phyloP scores from a whole-genome alignment of 2,888 invertebrate species.

The Cephus rjabovi region DNA sequence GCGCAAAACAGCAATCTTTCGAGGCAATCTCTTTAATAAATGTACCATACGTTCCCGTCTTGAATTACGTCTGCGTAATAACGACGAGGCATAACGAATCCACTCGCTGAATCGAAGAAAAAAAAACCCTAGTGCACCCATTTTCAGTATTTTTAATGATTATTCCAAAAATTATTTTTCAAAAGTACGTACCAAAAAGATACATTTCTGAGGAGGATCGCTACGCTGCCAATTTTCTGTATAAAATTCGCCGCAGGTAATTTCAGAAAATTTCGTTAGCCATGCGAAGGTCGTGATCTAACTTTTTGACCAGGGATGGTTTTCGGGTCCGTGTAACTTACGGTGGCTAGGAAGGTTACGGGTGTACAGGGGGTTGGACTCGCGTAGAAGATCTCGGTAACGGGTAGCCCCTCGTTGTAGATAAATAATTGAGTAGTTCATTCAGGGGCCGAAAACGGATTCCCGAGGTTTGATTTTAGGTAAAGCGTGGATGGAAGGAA shows the following conservation, averaged over 20 bases:
- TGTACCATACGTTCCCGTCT: conserved; percentile 57
- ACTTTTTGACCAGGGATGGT: not conserved
- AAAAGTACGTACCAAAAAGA: not conserved
- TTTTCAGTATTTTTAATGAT: not conserved
- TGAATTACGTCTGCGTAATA: conserved; percentile 33
- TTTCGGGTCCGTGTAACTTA: not conserved
- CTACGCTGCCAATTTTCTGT: not conserved
- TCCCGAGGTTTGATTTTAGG: conserved; percentile 24
- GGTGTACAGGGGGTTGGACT: not conserved
- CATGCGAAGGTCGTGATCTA: not conserved
- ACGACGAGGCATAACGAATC: conserved; percentile 12
- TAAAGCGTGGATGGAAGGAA: conserved; percentile 14
- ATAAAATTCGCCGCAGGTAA: not conserved
- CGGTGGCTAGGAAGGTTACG: not conserved
- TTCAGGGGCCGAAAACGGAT: conserved; percentile 12
- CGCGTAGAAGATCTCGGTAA: conserved; percentile 2
- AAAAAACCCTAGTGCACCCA: not conserved
- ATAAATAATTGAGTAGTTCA: conserved; percentile 22
- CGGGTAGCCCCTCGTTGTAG: conserved; percentile 7
- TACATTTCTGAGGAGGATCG: no score
- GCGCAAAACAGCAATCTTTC: conserved; percentile 63
- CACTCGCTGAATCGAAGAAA: not conserved
- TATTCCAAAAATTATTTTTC: not conserved
- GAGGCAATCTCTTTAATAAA: conserved; percentile 63
- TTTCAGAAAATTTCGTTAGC: not conserved